A percentile compares a stretch with the other conserved stretches of the same genome.
These are phyloP conservation scores for Echinometra lucunter DNA, from an alignment of 53 echinoderm and acorn worm species.

Conservation along the genomic window DNA sequence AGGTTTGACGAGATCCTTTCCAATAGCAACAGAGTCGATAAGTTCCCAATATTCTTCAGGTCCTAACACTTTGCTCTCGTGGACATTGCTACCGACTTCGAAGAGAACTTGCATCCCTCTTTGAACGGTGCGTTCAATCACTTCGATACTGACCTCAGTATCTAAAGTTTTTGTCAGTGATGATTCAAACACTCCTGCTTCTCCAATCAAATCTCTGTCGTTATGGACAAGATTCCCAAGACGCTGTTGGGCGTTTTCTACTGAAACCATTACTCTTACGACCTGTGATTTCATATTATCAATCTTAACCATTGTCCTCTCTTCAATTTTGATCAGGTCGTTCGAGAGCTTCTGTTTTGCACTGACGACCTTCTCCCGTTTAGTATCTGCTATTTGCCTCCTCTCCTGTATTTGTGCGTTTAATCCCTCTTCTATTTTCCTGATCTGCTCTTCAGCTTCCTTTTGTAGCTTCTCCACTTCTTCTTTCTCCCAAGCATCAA, in stretches of 20 bases:
- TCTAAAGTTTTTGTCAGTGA: not conserved
- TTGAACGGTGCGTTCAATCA: not conserved
- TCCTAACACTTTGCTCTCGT: not conserved
- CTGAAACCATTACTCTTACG: not conserved
- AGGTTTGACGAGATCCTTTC: not conserved
- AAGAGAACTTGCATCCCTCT: not conserved
- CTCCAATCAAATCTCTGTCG: constrained; percentile 10
- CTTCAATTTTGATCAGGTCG: not conserved
- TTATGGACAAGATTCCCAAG: not conserved
- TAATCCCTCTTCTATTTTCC: constrained; percentile 37
- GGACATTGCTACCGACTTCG: not conserved
- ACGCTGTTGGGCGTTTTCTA: constrained; percentile 2
- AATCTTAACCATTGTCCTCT: not conserved
- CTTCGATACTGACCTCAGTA: not conserved
- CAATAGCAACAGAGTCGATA: not conserved
- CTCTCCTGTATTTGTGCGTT: not conserved
- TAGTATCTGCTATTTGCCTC: not conserved
- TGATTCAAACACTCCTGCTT: constrained; percentile 4
- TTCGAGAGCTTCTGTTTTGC: not conserved
- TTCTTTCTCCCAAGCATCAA: not conserved
- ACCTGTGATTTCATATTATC: not conserved
- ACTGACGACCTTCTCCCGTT: not conserved
- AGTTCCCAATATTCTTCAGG: not conserved
- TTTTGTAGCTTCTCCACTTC: not conserved
- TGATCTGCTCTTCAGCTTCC: constrained; percentile 43